Conservation (phyloP, 2,113 vertebrate species). For the Oriolus oriolus region DNA sequence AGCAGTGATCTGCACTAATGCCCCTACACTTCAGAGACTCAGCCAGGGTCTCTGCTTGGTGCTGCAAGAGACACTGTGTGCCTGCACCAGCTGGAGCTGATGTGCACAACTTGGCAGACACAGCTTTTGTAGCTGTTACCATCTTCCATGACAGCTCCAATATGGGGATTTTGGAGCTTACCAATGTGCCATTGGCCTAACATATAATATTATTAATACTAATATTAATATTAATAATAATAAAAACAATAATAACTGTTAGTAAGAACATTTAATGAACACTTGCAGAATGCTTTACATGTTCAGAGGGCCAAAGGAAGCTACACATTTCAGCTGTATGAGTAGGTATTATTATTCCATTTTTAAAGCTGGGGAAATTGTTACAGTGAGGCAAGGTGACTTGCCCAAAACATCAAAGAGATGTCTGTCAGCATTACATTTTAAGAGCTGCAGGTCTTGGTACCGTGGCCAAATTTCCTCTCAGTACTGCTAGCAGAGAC, state of each 20-base stretch:
- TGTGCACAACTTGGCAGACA: neutral
- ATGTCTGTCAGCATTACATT: neutral
- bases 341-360: neutral
- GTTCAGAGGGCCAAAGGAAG: neutral
- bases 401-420: conserved; percentile 31
- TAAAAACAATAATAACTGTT: neutral
- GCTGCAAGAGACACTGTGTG: neutral
- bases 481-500: neutral
- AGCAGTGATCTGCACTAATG: neutral
- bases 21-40: neutral
- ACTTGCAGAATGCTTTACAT: neutral
- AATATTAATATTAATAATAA: neutral
- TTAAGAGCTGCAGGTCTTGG: neutral
- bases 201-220: neutral
- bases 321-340: neutral
- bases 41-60: neutral
- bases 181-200: neutral
- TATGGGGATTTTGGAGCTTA: neutral
- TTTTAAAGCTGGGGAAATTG: conserved; percentile 5
- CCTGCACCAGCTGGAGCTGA: neutral
- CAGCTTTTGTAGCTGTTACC: neutral
- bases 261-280: neutral
- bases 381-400: neutral
- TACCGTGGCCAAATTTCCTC: neutral
- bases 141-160: neutral